Evolutionary conservation across 2,888 invertebrate species (phyloP), one percentile per base, ranked within the genome.

Genomic region (Ectemnius lituratus): DNA sequence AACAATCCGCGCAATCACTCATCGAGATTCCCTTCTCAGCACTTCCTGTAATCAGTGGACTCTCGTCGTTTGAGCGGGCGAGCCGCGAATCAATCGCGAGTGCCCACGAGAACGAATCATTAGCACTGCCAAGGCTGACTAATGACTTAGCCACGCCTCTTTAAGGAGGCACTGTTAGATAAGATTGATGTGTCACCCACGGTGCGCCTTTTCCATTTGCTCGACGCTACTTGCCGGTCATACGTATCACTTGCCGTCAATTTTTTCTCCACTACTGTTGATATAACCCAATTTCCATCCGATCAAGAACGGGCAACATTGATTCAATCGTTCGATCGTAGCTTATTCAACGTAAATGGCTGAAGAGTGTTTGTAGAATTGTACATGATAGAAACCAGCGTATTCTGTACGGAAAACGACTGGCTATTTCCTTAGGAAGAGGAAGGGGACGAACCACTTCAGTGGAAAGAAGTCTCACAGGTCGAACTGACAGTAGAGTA

Each of bases 1-100:
- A 87, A 86, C 86, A 87, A 88, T 88, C 84, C 81, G 62, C 67
- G 65, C 69, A 78, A 83, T 83, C 84, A 86, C 84, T 84, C 37
- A 37, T 37, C 37, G 37, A 37, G 37, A 37, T 37, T 37, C 37
- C 8, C 74, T 68, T 71, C 62, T 69, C 65, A 18, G 62, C 65
- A 58, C 62, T 73, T 78, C 69, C 70, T 60, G 62, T 69, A 69
- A 80, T 81, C 73, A 57, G 11, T 37, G 37, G 37, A 37, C 37
- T 37, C 37, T 37, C 37, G 37, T 37, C 37, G 37, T 11, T 37
- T 37, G 37, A 37, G 37, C 37, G 23, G 60, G 57, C 52, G 56
- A 47, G 46, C 57, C 63, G 70, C 70, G 63, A 62, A 60, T 73
- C 23, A 71, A 56, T 70, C 58, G 78, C 69, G 67, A 71, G 78